These are phyloP conservation scores for Diuraphis noxia DNA, from an alignment of 1,140 invertebrate genomes.

Conservation along the genomic window DNA sequence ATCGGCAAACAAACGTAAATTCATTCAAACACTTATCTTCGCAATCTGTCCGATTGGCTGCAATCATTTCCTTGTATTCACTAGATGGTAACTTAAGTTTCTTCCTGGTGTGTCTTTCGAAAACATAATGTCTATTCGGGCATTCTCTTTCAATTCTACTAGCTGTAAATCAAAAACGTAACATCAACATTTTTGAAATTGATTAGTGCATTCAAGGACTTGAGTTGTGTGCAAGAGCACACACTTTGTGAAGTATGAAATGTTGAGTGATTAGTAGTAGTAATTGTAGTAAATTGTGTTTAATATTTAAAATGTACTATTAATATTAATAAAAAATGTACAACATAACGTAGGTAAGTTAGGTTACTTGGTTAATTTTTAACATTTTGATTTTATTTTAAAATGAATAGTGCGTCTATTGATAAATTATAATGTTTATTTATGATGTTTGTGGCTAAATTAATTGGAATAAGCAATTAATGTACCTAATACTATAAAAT, in stretches of 20 bases:
- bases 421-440: no score
- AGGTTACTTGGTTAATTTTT: no score
- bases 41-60: slow-evolving; percentile 82
- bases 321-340: not conserved
- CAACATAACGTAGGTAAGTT: not conserved
- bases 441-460: no score
- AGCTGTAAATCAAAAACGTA: slow-evolving; percentile 62
- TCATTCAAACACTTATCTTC: slow-evolving; percentile 87
- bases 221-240: not conserved
- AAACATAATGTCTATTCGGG: slow-evolving; percentile 81
- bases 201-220: not conserved
- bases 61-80: slow-evolving; percentile 78
- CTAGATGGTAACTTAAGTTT: slow-evolving; percentile 76
- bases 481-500: no score
- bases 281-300: not conserved
- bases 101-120: slow-evolving; percentile 82
- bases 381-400: no score
- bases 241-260: not conserved
- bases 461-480: no score
- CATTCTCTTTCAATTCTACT: slow-evolving; percentile 83
- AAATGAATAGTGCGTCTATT: no score
- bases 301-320: no score
- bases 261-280: not conserved
- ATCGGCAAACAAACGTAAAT: slow-evolving; percentile 84
- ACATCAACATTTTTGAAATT: not conserved